Conservation (phyloP, 2,113 vertebrate species). For the Toxostoma redivivum region DNA sequence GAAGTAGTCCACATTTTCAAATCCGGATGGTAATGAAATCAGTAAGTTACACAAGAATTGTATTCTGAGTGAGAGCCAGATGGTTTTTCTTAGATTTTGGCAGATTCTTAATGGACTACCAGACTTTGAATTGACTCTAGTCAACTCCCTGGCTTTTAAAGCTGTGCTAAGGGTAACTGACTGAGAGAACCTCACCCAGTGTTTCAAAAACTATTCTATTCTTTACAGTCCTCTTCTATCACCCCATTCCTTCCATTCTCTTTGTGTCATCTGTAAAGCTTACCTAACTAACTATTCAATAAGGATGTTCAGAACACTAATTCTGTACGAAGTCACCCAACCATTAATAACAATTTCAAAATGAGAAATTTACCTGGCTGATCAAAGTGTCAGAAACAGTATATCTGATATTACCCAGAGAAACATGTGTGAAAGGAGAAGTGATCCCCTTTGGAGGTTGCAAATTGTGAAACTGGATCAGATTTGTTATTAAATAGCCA, state of each 20-base stretch:
- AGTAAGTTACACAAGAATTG: not conserved
- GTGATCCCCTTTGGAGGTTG: fast-evolving
- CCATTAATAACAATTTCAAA: not conserved
- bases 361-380: not conserved
- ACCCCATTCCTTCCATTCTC: not conserved
- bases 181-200: not conserved
- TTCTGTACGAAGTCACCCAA: not conserved
- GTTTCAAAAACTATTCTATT: not conserved
- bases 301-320: not conserved
- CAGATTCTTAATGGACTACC: not conserved
- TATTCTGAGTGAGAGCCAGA: not conserved
- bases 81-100: not conserved
- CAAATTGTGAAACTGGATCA: not conserved
- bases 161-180: not conserved
- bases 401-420: fast-evolving
- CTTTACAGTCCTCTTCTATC: not conserved
- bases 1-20: not conserved
- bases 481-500: not conserved
- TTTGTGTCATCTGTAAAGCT: not conserved
- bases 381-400: not conserved
- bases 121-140: not conserved
- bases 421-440: not conserved
- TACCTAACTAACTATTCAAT: not conserved
- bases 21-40: not conserved
- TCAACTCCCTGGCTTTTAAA: not conserved